Evolutionary conservation across 2,113 vertebrate species (phyloP), one percentile per base, ranked within the genome.

Genomic region (Tragelaphus scriptus): DNA sequence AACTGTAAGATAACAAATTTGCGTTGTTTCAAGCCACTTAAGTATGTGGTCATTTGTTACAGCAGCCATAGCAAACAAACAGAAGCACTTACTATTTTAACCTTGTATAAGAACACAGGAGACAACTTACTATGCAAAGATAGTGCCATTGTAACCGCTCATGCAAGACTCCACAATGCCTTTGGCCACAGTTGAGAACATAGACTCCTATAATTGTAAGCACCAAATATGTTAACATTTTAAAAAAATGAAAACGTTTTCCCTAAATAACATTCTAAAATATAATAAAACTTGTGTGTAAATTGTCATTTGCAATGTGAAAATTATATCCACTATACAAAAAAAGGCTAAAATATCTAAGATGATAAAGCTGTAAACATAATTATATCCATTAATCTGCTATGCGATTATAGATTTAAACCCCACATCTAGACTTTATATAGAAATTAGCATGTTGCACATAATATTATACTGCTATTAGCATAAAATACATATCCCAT

Each of bases 141-240:
- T 99, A 90, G 99, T 99, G 40, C 99, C 99, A 47, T 99, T 99
- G 97, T 99, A 99, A 91, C 99, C 99, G 77, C 99, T 99, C 98
- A 99, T 99, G 91, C 99, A 99, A 10, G 99, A 99, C 97, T 99
- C 99, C 97, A 99, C 99, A 80, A 99, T 99, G 97, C 99, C 99
- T 99, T 99, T 99, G 93, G 99, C 99, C 97, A 99, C 99, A 44
- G 98, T 98, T 93, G 99, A 99, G 98, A 99, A 99, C 2, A 99
- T 99, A 5, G 99, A 99, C 82, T 99, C 99, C 99, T 99, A 97
- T 9, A 88, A 97, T 93, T 3, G 59, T 13, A 98, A 98, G 86
- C 90, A 88, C 88, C 26, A 96, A 98, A 75, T 82, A 49, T 30
- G 65, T 77, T 82, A 98, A 40, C 8, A 40, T 47, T 90, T 97